Base-by-base conservation (phyloP, 2,888 invertebrate species). In the Teleogryllus oceanicus region DNA sequence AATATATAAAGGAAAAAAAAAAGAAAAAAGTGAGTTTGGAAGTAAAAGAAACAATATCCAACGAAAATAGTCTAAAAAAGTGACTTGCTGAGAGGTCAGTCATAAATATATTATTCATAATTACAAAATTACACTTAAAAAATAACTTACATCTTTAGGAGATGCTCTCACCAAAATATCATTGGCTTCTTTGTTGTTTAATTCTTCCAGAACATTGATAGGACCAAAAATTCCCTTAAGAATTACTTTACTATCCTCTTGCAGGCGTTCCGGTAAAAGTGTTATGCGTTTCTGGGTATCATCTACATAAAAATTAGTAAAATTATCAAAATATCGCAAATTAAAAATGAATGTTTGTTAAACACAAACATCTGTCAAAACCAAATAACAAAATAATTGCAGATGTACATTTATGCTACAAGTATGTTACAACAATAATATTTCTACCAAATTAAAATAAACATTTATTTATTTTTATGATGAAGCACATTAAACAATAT, bases 111-210 rank as follows among this genome's bases (percentile, higher is more conserved):
- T 74, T 5, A 74, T 74, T 74, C 21, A 21, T 62, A 10, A 18
- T 12, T 62, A 18, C 62, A 62, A n/a, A 62, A 62, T 13, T 21
- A 75, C 8, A 24, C 16, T 20, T 10, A 10, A 50, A n/a, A 77
- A 49, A 10, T 16, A n/a, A 82, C 85, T 83, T 81, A 87, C 88
- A 83, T 92, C 91, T 86, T 89, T 90, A 13, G 92, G 92, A 83
- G 93, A 93, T 49, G 94, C 93, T 84, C 92, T 91, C 8, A 95
- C 90, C 82, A 96, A 88, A 83, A 96, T 92, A 83, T 94, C 93
- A 86, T 95, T 94, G 0, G 96, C 96, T 88, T 95, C 94, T 83
- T 91, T 90, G 50, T 90, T 87, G 82, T 89, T 92, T 78, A 96
- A 88, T 86, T 96, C 95, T 84, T 92, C 92, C 84, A 94, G 87